Conservation (phyloP, 2,113 vertebrate genomes). For the Rhinoptilus africanus region DNA sequence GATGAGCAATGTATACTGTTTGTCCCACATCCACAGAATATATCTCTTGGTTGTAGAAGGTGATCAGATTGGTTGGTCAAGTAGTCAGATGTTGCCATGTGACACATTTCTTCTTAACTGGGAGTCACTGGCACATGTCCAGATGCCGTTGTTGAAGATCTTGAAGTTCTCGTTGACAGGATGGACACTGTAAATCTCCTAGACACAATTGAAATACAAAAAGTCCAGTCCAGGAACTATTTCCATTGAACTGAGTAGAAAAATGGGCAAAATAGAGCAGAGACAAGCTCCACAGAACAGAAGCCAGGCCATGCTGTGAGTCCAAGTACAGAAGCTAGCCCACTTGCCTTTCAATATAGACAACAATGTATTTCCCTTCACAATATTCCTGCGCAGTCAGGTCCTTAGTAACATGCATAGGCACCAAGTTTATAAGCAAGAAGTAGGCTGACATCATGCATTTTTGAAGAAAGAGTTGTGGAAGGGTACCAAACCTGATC, state of each 20-base stretch:
- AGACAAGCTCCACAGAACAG: not conserved
- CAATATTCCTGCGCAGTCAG: not conserved
- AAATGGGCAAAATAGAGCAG: not conserved
- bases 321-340: not conserved
- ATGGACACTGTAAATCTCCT: not conserved
- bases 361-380: not conserved
- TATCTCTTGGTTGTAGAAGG: not conserved
- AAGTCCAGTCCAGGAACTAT: not conserved
- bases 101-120: not conserved
- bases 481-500: not conserved
- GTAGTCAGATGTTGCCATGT: not conserved
- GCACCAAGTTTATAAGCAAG: not conserved
- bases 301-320: not conserved
- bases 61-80: not conserved
- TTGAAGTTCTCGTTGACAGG: not conserved
- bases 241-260: not conserved
- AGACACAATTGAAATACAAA: not conserved
- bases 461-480: not conserved
- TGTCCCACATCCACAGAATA: not conserved
- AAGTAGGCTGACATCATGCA: not conserved
- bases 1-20: not conserved
- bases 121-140: rapidly evolving
- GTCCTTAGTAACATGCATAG: not conserved
- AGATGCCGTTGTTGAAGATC: not conserved
- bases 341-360: not conserved